Evolutionary conservation across 2,888 invertebrate species (phyloP).

Genomic region (Melitaea athalia): DNA sequence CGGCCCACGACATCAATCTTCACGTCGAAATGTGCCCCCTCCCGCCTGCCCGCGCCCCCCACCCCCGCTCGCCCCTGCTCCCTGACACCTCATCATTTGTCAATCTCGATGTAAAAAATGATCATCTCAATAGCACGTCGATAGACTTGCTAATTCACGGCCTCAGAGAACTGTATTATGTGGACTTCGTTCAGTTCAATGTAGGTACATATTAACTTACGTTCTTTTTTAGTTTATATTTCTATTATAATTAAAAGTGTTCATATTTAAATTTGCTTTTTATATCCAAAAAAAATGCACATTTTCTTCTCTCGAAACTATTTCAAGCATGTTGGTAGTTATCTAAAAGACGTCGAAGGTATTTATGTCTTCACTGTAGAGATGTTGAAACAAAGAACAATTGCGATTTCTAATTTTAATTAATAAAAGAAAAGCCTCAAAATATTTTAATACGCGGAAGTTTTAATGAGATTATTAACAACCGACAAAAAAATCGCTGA

Average conservation of each 20-base stretch:
- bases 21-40: conserved; percentile 36
- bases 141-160: conserved; percentile 42
- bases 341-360: too few species aligned
- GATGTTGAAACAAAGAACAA: too few species aligned
- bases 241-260: too few species aligned
- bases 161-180: not conserved
- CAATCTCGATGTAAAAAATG: conserved; percentile 46
- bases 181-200: not conserved
- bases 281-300: too few species aligned
- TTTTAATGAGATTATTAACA: not conserved
- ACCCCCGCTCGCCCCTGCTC: conserved; percentile 28
- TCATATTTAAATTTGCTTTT: too few species aligned
- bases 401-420: not conserved
- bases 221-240: not conserved
- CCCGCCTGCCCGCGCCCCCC: conserved; percentile 22
- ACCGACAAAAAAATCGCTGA: not conserved
- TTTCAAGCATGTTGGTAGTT: too few species aligned
- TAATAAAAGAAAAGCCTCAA: not conserved
- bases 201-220: not conserved
- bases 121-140: conserved; percentile 36
- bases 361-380: too few species aligned
- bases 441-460: not conserved
- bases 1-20: conserved; percentile 65
- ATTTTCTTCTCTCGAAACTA: too few species aligned
- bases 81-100: conserved; percentile 47